Percentiles rank a stretch among this genome's conserved stretches.
These are phyloP conservation scores for Eupithecia dodoneata DNA, from an alignment of 2,888 invertebrate genomes.

Conservation along the genomic window DNA sequence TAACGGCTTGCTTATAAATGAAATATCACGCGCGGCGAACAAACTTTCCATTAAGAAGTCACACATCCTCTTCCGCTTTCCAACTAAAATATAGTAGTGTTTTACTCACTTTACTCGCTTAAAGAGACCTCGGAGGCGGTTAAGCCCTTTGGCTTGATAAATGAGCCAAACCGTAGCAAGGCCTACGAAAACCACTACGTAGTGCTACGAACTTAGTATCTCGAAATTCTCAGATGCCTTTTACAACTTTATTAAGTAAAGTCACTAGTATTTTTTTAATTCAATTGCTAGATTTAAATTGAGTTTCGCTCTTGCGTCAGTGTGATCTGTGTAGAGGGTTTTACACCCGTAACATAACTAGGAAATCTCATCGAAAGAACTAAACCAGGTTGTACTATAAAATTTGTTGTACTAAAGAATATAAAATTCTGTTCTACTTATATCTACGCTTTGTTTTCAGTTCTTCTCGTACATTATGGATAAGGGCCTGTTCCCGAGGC, in stretches of 20 bases:
- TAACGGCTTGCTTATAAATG: not conserved
- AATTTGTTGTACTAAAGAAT: too few species aligned
- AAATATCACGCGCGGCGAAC: not conserved
- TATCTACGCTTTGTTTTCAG: conserved; percentile 43
- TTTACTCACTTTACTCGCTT: not conserved
- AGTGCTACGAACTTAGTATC: not conserved
- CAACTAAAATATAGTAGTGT: not conserved
- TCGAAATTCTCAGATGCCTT: not conserved
- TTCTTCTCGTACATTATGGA: conserved; percentile 51
- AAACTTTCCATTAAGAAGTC: not conserved
- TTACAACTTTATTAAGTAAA: not conserved
- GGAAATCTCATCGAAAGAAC: not conserved
- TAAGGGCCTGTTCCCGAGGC: conserved; percentile 56
- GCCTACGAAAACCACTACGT: conserved; percentile 1
- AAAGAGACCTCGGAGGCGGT: not conserved
- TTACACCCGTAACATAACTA: not conserved
- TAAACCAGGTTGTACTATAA: not conserved
- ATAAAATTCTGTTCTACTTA: not conserved
- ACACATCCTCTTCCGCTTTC: not conserved
- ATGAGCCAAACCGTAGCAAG: not conserved
- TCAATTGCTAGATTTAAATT: not conserved
- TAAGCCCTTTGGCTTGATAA: not conserved
- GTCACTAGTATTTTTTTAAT: not conserved
- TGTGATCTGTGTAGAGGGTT: not conserved
- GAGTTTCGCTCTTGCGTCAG: not conserved